Evolutionary conservation across 2,113 vertebrate species (phyloP).

Genomic region (Pungitius pungitius): DNA sequence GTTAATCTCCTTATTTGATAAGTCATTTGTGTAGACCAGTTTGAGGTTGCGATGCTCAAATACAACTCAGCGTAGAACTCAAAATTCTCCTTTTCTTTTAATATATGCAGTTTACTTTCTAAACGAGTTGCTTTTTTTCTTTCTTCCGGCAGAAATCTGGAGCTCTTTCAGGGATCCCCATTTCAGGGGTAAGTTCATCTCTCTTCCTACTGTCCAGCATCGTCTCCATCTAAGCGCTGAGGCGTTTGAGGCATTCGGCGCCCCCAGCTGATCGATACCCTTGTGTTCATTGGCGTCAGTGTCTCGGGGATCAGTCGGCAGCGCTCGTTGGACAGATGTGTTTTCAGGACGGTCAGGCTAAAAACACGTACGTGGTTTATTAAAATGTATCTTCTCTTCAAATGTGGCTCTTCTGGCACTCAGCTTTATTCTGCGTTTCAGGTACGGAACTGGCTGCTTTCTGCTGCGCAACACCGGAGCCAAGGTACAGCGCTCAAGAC

Average conservation of each 20-base stretch:
- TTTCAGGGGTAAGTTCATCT: conserved; percentile 89
- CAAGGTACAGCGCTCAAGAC: conserved; percentile 78
- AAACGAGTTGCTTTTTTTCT: not conserved
- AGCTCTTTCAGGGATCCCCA: conserved; percentile 89
- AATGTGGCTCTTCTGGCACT: not conserved
- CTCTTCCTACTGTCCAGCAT: not conserved
- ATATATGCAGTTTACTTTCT: not conserved
- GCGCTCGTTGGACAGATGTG: conserved; percentile 97
- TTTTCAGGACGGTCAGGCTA: conserved; percentile 91
- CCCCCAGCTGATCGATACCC: not conserved
- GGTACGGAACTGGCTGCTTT: conserved; percentile 96
- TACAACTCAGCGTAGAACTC: too few relatives aligned
- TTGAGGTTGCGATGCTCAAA: too few relatives aligned
- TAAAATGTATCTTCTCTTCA: not conserved
- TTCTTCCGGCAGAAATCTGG: conserved; percentile 85
- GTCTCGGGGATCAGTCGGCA: conserved; percentile 88
- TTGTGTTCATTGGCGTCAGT: conserved; percentile 40
- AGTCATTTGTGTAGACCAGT: too few relatives aligned
- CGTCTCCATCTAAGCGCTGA: not conserved
- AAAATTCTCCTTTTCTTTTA: not conserved
- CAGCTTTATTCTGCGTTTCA: conserved; percentile 50
- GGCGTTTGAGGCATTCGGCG: not conserved
- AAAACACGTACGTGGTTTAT: conserved; percentile 88
- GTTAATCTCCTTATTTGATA: too few relatives aligned
- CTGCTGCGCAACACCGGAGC: conserved; percentile 90